Base-by-base conservation (phyloP, 37 sponge, comb jelly and placozoan species). In the Petrosia ficiformis region DNA sequence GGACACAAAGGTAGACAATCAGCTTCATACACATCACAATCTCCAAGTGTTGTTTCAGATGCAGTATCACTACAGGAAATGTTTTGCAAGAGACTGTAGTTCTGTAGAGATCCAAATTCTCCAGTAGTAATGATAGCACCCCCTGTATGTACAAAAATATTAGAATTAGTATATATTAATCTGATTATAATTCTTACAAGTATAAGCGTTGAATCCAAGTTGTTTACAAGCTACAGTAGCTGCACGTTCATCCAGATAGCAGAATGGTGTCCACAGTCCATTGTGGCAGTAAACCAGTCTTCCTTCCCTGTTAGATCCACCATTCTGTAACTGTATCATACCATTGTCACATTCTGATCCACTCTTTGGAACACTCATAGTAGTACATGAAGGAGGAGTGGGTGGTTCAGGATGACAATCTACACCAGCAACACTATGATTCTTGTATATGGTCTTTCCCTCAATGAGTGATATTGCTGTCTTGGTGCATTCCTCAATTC, bases 191-290 rank as follows among this genome's bases (percentile, higher is more conserved):
- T 26, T 5, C 28, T 61, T n/a, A 61, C 63, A 61, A 26, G 63
- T n/a, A 61, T 26, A 61, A 26, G 22, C 28, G 26, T n/a, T 61
- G 28, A 26, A n/a, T 8, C 26, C 26, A 22, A 61, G 63, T 8
- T 61, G 14, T 29, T 61, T 61, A 29, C 63, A 61, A 6, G 63
- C 63, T 26, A 61, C 28, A 61, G 63, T 29, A 61, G 63, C 63
- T 26, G 28, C n/a, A 6, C 5, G 14, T n/a, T 61, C 28, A n/a
- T 61, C 63, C 14, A 61, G 28, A 29, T 8, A 26, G n/a, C 63
- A 61, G 22, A 61, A 11, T 61, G 63, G 28, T n/a, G 63, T 26
- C 63, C 63, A 61, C 28, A 11, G 63, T 26, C 63, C 63, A 61
- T 6, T 8, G n/a, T 61, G n/a, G 63, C 63, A 61, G 26, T 26